phyloP scores from a whole-genome alignment of 1,140 invertebrate species.

The Drosophila sproati region DNA sequence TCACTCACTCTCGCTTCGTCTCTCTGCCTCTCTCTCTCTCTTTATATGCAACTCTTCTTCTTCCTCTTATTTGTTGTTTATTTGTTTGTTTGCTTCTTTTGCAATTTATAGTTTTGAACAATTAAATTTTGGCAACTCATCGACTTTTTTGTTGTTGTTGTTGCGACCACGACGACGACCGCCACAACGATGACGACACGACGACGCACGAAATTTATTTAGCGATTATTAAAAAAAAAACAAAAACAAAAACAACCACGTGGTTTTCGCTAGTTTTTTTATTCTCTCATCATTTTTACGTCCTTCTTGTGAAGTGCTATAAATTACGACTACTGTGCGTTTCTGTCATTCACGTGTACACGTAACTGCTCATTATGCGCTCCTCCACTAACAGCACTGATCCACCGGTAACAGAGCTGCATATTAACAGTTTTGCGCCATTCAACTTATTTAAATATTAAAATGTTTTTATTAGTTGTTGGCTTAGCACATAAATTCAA shows the following conservation, averaged over 20 bases:
- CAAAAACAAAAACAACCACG: constrained; percentile 20
- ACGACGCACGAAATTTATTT: constrained; percentile 24
- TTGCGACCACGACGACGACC: not conserved
- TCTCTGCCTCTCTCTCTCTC: not conserved
- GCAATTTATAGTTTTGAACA: constrained; percentile 9
- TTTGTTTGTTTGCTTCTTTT: constrained; percentile 18
- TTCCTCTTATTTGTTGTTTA: constrained; percentile 25
- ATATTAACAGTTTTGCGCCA: not conserved
- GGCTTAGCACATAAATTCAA: too few species aligned
- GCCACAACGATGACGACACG: not conserved
- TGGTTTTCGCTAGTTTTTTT: constrained; percentile 1
- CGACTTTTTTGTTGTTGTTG: not conserved
- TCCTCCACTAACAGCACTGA: constrained; percentile 10
- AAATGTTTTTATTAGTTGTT: not conserved
- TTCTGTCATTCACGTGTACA: constrained; percentile 25
- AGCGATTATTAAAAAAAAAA: constrained; percentile 29
- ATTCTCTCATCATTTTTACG: too few species aligned
- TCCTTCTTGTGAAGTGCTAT: too few species aligned
- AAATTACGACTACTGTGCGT: not conserved
- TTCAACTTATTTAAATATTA: constrained; percentile 4
- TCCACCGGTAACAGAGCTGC: constrained; percentile 6
- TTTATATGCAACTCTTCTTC: not conserved
- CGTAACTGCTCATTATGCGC: not conserved
- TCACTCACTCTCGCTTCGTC: not conserved
- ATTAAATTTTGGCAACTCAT: not conserved